These are phyloP conservation scores for Aselliscus stoliczkanus DNA, from an alignment of 2,797 vertebrate species.

Conservation along the genomic window DNA sequence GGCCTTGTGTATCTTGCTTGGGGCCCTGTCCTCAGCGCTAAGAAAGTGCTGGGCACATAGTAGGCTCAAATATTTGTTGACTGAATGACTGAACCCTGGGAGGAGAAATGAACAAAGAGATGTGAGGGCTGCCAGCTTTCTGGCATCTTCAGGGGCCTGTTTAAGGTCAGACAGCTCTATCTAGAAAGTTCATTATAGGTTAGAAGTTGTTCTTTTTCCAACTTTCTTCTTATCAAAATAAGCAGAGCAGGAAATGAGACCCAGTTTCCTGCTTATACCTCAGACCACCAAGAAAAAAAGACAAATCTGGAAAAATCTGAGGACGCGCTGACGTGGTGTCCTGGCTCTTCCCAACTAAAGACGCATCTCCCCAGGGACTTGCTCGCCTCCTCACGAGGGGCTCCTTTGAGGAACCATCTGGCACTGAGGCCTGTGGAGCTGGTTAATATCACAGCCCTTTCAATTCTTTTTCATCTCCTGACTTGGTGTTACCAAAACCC, in stretches of 20 bases:
- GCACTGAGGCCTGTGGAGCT: not conserved
- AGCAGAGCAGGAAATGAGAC: slow-evolving; percentile 47
- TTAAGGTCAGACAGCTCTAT: not conserved
- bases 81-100: not conserved
- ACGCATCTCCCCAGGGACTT: not conserved
- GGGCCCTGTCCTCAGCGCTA: accelerated
- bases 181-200: not conserved
- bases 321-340: not conserved
- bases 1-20: not conserved
- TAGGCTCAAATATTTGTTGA: not conserved
- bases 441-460: not conserved
- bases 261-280: slow-evolving; percentile 39
- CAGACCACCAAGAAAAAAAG: slow-evolving; percentile 44
- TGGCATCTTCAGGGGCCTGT: not conserved
- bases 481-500: not conserved
- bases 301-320: slow-evolving; percentile 3
- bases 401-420: not conserved
- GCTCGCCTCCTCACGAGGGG: not conserved
- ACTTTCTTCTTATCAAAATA: slow-evolving; percentile 56
- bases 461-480: not conserved
- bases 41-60: not conserved
- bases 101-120: not conserved
- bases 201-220: slow-evolving; percentile 37
- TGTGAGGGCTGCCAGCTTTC: accelerated
- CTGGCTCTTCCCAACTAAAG: not conserved